Conservation (phyloP, 1,140 invertebrate species). For the Drosophila guanche region DNA sequence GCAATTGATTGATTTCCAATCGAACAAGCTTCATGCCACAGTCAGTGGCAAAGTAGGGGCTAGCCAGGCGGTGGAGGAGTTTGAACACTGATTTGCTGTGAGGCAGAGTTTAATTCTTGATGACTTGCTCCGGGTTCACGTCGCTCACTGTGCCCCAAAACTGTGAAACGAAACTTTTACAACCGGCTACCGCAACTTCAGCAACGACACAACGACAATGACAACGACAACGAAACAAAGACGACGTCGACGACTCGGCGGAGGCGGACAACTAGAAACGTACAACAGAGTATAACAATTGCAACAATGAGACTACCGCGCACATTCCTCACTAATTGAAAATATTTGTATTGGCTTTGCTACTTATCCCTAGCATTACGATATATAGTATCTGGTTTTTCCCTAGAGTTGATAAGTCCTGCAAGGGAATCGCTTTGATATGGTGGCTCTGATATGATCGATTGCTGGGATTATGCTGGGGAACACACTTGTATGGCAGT, state of each 20-base stretch:
- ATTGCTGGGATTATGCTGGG: slow-evolving; percentile 33
- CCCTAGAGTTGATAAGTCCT: slow-evolving; percentile 17
- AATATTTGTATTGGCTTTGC: slow-evolving; percentile 51
- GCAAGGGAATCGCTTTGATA: slow-evolving; percentile 18
- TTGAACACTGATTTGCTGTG: slow-evolving; percentile 26
- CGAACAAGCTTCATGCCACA: slow-evolving; percentile 31
- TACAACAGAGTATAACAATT: slow-evolving; percentile 18
- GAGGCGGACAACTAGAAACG: no score
- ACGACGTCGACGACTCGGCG: not conserved
- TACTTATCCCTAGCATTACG: slow-evolving; percentile 5
- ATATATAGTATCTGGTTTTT: slow-evolving; percentile 8
- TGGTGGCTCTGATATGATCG: slow-evolving; percentile 42
- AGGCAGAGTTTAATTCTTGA: no score
- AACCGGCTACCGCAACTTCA: slow-evolving; percentile 16
- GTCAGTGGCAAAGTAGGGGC: not conserved
- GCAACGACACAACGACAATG: slow-evolving; percentile 7
- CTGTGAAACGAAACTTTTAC: slow-evolving; percentile 11
- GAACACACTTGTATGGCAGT: slow-evolving; percentile 32
- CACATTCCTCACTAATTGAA: slow-evolving; percentile 46
- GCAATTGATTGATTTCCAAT: slow-evolving; percentile 74
- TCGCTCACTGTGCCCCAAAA: no score
- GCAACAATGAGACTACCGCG: slow-evolving; percentile 24
- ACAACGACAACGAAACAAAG: slow-evolving; percentile 2
- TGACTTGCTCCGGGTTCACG: no score
- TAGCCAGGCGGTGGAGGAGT: slow-evolving; percentile 10